Base-by-base conservation (phyloP, 2,888 invertebrate species). In the Belgica antarctica region DNA sequence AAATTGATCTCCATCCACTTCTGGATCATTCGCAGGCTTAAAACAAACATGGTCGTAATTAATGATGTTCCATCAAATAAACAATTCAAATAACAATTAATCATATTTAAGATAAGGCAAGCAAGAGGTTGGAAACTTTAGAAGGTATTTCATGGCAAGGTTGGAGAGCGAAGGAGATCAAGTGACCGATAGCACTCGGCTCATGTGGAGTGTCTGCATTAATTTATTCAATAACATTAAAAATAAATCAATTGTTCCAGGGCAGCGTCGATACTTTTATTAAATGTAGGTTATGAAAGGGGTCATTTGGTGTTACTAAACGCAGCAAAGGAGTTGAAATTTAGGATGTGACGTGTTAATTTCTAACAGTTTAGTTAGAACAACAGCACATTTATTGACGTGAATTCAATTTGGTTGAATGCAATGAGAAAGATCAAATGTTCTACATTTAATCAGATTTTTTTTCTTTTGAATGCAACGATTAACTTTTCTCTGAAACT, bases 131-230 rank as follows among this genome's bases (percentile, higher is more conserved):
- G 52, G 15, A 46, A 46, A 52, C 52, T 4, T 4, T 52, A n/a
- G n/a, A n/a, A n/a, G n/a, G n/a, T n/a, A n/a, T n/a, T n/a, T n/a
- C n/a, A n/a, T n/a, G n/a, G n/a, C n/a, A 59, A 27, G n/a, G 24
- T 15, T 46, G 46, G 46, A 62, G 15, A 25, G 27, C 15, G n/a
- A 27, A 34, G 8, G 36, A 62, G 68, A 68, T 68, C 57, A 57
- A 57, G 57, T 57, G n/a, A 68, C 19, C 24, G 68, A 68, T 68
- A 68, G 31, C 31, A 17, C 57, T 24, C 46, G 57, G 27, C 5
- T 57, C 68, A 68, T 68, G 68, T 70, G 70, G 70, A 22, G 70
- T 70, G 70, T 70, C 61, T 61, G 57, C 70, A 59, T 70, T 70
- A 70, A 61, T 61, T 70, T 61, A 70, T 47, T 70, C 70, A 70